Evolutionary conservation across 1,140 invertebrate genomes (phyloP).

Genomic region (Bilobella aurantiaca): DNA sequence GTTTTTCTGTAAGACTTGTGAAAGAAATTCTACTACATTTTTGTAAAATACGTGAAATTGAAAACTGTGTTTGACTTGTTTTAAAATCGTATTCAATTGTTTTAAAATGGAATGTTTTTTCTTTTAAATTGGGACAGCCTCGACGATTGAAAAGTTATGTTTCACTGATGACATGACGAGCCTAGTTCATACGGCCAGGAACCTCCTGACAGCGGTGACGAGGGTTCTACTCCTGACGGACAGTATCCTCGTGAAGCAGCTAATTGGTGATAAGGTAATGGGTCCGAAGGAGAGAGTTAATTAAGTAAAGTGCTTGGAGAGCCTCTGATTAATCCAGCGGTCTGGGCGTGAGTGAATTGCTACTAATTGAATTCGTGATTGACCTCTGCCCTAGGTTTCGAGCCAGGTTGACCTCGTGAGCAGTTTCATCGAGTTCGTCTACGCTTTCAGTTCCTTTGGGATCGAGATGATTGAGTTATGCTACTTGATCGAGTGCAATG

Average conservation of each 20-base stretch:
- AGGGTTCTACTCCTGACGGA: constrained; percentile 95
- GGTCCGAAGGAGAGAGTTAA: too few species aligned
- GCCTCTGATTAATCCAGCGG: too few species aligned
- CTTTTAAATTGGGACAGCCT: constrained; percentile 28
- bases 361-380: too few species aligned
- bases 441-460: constrained; percentile 96
- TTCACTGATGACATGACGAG: constrained; percentile 41
- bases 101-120: neutral
- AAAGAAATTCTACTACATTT: too few species aligned
- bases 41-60: too few species aligned
- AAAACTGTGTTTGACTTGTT: too few species aligned
- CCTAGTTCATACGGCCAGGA: constrained; percentile 63
- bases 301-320: too few species aligned
- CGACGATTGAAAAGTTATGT: constrained; percentile 79
- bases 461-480: constrained; percentile 97
- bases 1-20: too few species aligned
- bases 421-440: constrained; percentile 95
- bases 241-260: constrained; percentile 93
- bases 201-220: constrained; percentile 87
- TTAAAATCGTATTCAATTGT: too few species aligned
- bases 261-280: constrained; percentile 93
- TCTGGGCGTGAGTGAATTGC: too few species aligned
- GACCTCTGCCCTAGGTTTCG: neutral
- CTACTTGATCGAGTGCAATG: constrained; percentile 71
- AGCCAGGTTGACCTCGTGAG: constrained; percentile 76